A percentile compares a stretch with the other conserved stretches of the same genome.
Evolutionary conservation across 1,140 invertebrate species (phyloP).

Genomic region (Drosophila funebris): DNA sequence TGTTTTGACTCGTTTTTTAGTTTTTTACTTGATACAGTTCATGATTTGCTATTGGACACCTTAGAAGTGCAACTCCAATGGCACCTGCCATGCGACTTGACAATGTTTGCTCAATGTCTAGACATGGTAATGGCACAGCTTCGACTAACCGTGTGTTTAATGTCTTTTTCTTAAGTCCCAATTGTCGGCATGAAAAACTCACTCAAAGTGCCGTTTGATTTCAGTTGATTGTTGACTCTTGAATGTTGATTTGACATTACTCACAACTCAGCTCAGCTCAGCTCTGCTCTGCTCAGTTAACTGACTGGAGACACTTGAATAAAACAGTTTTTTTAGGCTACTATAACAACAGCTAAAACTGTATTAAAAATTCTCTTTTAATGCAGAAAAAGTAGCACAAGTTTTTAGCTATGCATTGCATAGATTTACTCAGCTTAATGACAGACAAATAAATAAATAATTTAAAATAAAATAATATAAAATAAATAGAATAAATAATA

Average conservation of each 20-base stretch:
- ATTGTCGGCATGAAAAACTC: slow-evolving; percentile 31
- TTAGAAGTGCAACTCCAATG: slow-evolving; percentile 59
- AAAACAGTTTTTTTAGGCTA: background rate
- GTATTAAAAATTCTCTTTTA: slow-evolving; percentile 2
- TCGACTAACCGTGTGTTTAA: background rate
- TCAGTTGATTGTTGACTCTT: slow-evolving; percentile 6
- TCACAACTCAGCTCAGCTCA: background rate
- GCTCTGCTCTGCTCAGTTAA: background rate
- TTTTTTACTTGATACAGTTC: slow-evolving; percentile 3
- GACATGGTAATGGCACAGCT: slow-evolving; percentile 56
- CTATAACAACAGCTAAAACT: background rate
- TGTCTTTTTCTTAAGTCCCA: slow-evolving; percentile 48
- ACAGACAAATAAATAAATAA: too few species aligned
- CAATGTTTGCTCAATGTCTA: slow-evolving; percentile 76
- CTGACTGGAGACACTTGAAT: background rate
- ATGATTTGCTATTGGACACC: slow-evolving; percentile 60
- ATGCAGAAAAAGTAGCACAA: slow-evolving; percentile 4
- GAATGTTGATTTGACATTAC: background rate
- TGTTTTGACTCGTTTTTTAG: slow-evolving; percentile 2
- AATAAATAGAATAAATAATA: too few species aligned
- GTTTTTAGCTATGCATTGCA: background rate
- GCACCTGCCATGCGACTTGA: slow-evolving; percentile 69
- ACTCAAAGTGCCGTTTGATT: slow-evolving; percentile 59
- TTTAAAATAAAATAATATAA: too few species aligned
- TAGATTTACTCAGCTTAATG: too few species aligned